Conservation (phyloP, 2,797 vertebrate genomes). For the Pelobates cultripes region DNA sequence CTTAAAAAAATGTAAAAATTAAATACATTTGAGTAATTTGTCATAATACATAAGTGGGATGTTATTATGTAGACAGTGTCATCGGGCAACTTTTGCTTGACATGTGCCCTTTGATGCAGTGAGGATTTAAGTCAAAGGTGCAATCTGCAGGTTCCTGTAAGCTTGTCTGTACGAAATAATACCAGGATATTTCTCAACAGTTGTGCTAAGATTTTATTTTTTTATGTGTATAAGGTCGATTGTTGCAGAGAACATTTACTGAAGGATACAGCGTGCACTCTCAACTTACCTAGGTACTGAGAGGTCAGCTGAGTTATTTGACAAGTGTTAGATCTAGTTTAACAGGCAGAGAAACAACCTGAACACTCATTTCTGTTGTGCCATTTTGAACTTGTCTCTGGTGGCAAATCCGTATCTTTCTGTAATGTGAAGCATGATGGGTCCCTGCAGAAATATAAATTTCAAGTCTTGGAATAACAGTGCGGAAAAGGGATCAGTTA, state of each 20-base stretch:
- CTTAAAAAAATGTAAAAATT: no score
- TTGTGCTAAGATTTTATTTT: conserved; percentile 51
- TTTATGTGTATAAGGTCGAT: conserved; percentile 76
- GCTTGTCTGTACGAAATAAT: no score
- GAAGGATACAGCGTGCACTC: conserved; percentile 70
- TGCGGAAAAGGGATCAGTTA: conserved; percentile 44
- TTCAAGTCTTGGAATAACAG: conserved; percentile 48
- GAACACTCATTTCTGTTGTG: conserved; percentile 80
- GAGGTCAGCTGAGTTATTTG: conserved; percentile 85
- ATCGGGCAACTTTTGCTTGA: no score
- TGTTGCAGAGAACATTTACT: conserved; percentile 80
- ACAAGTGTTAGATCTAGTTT: conserved; percentile 79
- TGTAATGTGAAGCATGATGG: conserved; percentile 68
- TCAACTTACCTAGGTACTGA: conserved; percentile 80
- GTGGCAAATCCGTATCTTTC: conserved; percentile 80
- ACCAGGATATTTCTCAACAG: no score
- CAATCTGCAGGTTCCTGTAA: no score
- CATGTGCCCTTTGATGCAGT: no score
- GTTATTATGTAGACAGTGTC: no score
- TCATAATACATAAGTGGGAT: no score
- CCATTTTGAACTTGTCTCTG: conserved; percentile 83
- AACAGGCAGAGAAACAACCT: conserved; percentile 85
- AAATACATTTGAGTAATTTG: no score
- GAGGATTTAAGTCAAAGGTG: no score
- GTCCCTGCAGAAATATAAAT: conserved; percentile 50